These are phyloP conservation scores for Iguana delicatissima DNA, from an alignment of 2,797 vertebrate genomes.

Conservation along the genomic window DNA sequence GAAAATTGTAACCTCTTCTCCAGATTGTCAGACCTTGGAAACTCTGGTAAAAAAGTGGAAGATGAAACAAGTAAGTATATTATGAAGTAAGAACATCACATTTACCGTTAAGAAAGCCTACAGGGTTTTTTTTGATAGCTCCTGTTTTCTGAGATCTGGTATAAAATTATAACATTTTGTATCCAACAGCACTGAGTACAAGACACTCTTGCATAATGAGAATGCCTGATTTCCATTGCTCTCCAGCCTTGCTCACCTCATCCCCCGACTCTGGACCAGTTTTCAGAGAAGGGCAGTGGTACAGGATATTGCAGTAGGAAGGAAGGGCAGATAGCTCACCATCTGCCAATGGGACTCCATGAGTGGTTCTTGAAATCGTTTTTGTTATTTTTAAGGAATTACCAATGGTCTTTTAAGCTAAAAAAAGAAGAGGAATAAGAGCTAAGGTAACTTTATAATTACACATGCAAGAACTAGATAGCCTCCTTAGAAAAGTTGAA, in stretches of 20 bases:
- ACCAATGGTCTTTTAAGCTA: neutral
- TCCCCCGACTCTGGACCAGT: neutral
- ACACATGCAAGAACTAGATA: neutral
- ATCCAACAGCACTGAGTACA: neutral
- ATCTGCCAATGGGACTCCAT: neutral
- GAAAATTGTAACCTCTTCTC: slow-evolving; percentile 83
- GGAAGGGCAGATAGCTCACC: too few relatives aligned
- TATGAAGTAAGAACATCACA: neutral
- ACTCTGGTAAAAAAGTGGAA: slow-evolving; percentile 79
- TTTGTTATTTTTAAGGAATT: neutral
- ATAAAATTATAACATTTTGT: neutral
- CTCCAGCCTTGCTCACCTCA: neutral
- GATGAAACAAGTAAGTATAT: slow-evolving; percentile 83
- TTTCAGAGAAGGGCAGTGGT: neutral
- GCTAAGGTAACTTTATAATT: neutral
- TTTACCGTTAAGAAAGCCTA: neutral
- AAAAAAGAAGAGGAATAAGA: neutral
- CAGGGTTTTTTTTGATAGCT: neutral
- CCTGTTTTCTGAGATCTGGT: neutral
- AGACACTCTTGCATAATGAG: neutral
- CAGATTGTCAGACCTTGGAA: slow-evolving; percentile 80
- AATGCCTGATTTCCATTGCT: neutral
- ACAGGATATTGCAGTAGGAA: neutral
- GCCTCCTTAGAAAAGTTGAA: too few relatives aligned
- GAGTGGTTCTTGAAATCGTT: neutral